Conservation (phyloP, 2,113 vertebrate genomes). For the Regulus satrapa region DNA sequence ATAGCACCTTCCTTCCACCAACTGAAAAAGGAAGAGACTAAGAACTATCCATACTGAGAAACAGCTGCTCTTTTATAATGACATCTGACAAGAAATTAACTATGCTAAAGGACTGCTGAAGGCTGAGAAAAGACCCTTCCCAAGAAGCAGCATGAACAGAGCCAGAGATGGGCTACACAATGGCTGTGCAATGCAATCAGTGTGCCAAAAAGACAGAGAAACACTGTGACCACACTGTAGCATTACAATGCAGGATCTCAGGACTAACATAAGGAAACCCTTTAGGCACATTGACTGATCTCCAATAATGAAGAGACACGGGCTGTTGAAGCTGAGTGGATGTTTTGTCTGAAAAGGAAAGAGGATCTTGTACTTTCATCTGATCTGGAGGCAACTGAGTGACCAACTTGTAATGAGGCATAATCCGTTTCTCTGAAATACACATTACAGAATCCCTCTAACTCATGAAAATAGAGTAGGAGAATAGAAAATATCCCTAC, state of each 20-base stretch:
- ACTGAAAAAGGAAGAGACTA: background rate
- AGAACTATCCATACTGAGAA: background rate
- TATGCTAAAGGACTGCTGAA: background rate
- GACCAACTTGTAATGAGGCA: background rate
- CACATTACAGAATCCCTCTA: background rate
- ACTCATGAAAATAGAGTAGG: no score
- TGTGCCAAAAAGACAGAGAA: background rate
- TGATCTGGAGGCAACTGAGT: background rate
- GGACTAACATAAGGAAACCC: background rate
- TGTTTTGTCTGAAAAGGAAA: background rate
- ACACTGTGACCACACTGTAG: background rate
- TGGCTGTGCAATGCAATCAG: background rate
- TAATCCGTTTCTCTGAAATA: background rate
- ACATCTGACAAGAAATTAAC: background rate
- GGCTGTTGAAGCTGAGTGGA: background rate
- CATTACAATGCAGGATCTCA: background rate
- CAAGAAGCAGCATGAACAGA: background rate
- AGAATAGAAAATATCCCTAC: conserved; percentile 62
- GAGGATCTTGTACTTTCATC: background rate
- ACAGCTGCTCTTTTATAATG: background rate
- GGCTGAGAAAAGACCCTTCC: background rate
- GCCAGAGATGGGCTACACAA: background rate
- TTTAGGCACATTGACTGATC: background rate
- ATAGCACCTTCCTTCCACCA: background rate
- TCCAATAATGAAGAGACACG: background rate